Base-by-base conservation (phyloP, 1,140 invertebrate genomes). In the Bombus breviceps region DNA sequence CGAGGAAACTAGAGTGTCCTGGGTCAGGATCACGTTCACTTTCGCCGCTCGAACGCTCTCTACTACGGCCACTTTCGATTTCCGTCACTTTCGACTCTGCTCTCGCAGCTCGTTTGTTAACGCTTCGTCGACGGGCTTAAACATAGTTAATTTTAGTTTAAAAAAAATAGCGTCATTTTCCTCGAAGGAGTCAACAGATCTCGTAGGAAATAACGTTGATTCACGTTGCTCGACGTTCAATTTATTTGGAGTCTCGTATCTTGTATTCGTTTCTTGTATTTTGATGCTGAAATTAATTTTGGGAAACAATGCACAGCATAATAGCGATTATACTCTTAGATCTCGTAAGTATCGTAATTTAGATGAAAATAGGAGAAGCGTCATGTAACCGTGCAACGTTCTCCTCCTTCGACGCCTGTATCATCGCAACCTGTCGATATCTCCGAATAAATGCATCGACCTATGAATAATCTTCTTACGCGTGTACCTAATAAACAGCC, bases 11-110 rank as follows among this genome's bases (percentile, higher is more conserved):
- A 74, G 71, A 43, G 73, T 86, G 73, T 86, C 87, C 87, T 86
- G 81, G 87, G 87, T 88, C 87, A 88, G 87, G 85, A 88, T 86
- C 87, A 83, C 77, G 41, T 71, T 88, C 83, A 5, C 86, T 88
- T 88, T 88, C 86, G 62, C 86, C 39, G 32, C 32, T 59, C 43
- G 39, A 37, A 12, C 59, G 28, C 43, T 43, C 57, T n/a, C 37
- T 18, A 64, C n/a, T 39, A 28, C 28, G 13, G 4, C 32, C 82
- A 64, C 85, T 88, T 83, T 86, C 87, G 53, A 86, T 86, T 69
- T 82, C 78, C 37, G 34, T 41, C 5, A 32, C 71, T 66, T 62
- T 84, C 76, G 32, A 80, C 15, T 72, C n/a, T n/a, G 28, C 25
- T 57, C 32, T 22, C 25, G 0, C 34, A 10, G 22, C 3, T 25